Evolutionary conservation across 2,888 invertebrate genomes (phyloP).

Genomic region (Agriopis leucophaearia): DNA sequence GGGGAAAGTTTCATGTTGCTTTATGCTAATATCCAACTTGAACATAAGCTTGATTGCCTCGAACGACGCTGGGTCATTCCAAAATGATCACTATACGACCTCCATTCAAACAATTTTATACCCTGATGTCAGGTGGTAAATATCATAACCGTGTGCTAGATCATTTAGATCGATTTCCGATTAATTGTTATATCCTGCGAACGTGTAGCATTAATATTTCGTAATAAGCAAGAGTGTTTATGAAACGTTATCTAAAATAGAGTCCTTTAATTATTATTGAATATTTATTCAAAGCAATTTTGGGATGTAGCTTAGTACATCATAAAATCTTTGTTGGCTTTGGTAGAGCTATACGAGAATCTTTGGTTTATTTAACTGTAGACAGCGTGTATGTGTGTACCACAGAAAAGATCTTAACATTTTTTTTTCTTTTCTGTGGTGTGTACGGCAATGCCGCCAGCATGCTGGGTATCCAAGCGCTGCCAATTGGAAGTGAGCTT

Average conservation of each 20-base stretch:
- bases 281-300: neutral
- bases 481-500: too few species aligned
- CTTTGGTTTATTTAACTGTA: too few species aligned
- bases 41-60: slow-evolving; percentile 32
- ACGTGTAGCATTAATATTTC: slow-evolving; percentile 23
- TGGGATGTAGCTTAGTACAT: too few species aligned
- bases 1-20: slow-evolving; percentile 34
- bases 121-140: neutral
- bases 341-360: neutral
- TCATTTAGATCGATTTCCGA: slow-evolving; percentile 33
- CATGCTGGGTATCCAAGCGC: too few species aligned
- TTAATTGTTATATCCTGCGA: slow-evolving; percentile 24
- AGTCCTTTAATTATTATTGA: neutral
- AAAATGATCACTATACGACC: slow-evolving; percentile 27
- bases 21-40: slow-evolving; percentile 38
- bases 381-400: too few species aligned
- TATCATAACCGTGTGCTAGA: neutral
- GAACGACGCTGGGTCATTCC: slow-evolving; percentile 30
- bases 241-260: slow-evolving; percentile 8
- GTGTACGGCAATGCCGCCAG: too few species aligned
- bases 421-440: too few species aligned
- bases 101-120: slow-evolving; percentile 2
- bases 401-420: too few species aligned
- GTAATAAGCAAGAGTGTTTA: slow-evolving; percentile 19
- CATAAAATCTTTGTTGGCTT: neutral